These are phyloP conservation scores for Margarornis squamiger DNA, from an alignment of 2,797 vertebrate genomes.

Conservation along the genomic window DNA sequence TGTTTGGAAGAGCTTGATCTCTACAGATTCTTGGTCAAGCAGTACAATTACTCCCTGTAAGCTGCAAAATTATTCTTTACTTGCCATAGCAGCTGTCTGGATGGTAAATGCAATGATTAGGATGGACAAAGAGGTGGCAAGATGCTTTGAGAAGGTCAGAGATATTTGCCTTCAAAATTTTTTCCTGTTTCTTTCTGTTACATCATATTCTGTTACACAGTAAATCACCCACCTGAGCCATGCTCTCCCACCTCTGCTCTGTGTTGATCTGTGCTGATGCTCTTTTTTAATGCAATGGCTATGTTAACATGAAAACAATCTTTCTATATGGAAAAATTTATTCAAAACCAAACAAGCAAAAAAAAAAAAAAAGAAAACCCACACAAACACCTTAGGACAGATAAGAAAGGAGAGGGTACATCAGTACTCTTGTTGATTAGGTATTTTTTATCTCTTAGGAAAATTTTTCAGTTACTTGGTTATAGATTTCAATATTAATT, in stretches of 20 bases:
- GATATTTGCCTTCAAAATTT: not conserved
- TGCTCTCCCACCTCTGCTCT: not conserved
- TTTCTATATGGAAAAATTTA: not conserved
- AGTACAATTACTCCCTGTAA: not conserved
- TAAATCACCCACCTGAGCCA: not conserved
- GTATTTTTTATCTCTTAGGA: not conserved
- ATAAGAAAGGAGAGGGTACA: not conserved
- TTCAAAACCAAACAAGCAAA: no score
- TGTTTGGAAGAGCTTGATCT: not conserved
- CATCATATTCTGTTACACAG: not conserved
- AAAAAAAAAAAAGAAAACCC: no score
- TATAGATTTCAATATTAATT: not conserved
- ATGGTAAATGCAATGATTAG: not conserved
- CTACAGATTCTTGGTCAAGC: not conserved
- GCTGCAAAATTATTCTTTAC: not conserved
- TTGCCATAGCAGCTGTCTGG: not conserved
- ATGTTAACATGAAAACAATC: not conserved
- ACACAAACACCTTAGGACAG: not conserved
- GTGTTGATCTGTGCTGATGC: not conserved
- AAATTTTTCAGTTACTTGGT: not conserved
- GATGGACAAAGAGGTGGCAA: not conserved
- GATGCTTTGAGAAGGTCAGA: not conserved
- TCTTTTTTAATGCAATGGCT: not conserved
- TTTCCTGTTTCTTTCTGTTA: not conserved
- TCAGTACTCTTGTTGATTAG: accelerated